Evolutionary conservation across 2,888 invertebrate genomes (phyloP).

Genomic region (Onchidella celtica): DNA sequence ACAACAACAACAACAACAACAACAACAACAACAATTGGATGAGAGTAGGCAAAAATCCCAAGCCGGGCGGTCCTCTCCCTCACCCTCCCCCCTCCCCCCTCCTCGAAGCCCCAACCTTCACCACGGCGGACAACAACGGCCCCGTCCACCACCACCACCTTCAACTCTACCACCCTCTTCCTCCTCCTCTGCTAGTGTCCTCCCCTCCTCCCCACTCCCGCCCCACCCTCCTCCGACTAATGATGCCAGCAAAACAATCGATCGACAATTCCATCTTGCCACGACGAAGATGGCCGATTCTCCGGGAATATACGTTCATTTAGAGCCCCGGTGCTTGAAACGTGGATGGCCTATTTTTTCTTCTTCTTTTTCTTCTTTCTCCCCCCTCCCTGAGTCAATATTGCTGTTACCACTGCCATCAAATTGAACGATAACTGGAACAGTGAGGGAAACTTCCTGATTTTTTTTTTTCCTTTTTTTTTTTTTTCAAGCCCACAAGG

Average conservation of each 20-base stretch:
- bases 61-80: too few species aligned
- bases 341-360: not conserved
- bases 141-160: too few species aligned
- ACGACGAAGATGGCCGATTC: not conserved
- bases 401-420: not conserved
- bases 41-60: too few species aligned
- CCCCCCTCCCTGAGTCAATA: not conserved
- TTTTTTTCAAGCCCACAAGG: too few species aligned
- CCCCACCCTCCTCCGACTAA: not conserved
- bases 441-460: not conserved
- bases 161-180: not conserved
- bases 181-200: not conserved
- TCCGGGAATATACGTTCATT: slow-evolving; percentile 25
- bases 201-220: not conserved
- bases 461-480: too few species aligned
- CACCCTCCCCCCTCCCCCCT: too few species aligned
- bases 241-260: slow-evolving; percentile 24
- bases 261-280: slow-evolving; percentile 20
- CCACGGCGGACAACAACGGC: too few species aligned
- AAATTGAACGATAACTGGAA: not conserved
- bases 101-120: too few species aligned
- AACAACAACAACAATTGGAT: too few species aligned
- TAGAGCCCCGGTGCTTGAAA: slow-evolving; percentile 12
- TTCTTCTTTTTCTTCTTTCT: not conserved
- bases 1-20: too few species aligned